A percentile compares a stretch with the other conserved stretches of the same genome.
Evolutionary conservation across 1,140 invertebrate species (phyloP).

Genomic region (Anastatus disparis): DNA sequence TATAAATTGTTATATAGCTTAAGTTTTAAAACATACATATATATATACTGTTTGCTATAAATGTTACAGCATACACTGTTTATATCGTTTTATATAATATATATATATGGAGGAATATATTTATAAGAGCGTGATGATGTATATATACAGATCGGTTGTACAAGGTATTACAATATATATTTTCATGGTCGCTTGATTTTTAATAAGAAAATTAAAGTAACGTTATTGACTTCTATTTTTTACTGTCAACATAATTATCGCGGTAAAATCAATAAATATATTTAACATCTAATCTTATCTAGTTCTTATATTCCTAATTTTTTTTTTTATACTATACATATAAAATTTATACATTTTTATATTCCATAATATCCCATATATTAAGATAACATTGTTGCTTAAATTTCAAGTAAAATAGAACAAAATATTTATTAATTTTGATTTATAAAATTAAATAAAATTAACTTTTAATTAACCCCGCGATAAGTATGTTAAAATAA

Average conservation of each 20-base stretch:
- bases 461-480: constrained; percentile 7
- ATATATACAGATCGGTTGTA: constrained; percentile 34
- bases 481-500: constrained; percentile 31
- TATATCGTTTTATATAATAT: constrained; percentile 31
- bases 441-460: constrained; percentile 14
- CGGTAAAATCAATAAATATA: constrained; percentile 12
- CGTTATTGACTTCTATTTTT: constrained; percentile 4
- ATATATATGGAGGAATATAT: constrained; percentile 16
- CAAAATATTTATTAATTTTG: constrained; percentile 8
- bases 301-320: constrained; percentile 3
- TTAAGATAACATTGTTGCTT: constrained; percentile 12
- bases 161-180: constrained; percentile 12
- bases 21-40: constrained; percentile 42
- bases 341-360: constrained; percentile 31
- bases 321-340: constrained; percentile 29
- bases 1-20: constrained; percentile 59
- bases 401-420: constrained; percentile 15
- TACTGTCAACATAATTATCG: constrained; percentile 13
- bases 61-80: constrained; percentile 16
- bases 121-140: constrained; percentile 10
- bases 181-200: not conserved
- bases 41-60: constrained; percentile 37
- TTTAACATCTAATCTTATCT: not conserved
- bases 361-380: constrained; percentile 6
- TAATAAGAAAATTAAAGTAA: constrained; percentile 11